Base-by-base conservation (phyloP, 2,888 invertebrate species). In the Tachina fera region DNA sequence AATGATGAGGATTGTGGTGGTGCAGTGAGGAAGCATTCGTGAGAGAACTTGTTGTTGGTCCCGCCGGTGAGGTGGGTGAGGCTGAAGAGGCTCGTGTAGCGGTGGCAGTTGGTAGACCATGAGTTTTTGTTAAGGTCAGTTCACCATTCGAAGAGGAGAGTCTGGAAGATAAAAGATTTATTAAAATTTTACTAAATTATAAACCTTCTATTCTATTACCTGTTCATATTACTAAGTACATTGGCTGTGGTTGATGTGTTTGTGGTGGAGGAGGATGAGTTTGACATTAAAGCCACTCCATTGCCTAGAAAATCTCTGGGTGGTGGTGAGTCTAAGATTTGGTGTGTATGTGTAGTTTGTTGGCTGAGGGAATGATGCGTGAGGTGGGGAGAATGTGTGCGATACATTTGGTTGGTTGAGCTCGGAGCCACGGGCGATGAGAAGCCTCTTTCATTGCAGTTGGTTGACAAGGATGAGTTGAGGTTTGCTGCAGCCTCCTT, bases 91-190 rank as follows among this genome's bases (percentile, higher is more conserved):
- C 89, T 65, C 90, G 88, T 45, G 90, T 89, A 14, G 90, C 89
- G 14, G 90, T 90, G 0, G 91, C 88, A 83, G 90, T 89, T 72
- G 91, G 92, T 65, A 94, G 94, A 76, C 95, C 95, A 90, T 96
- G 95, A 56, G 96, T 96, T 89, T 97, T 96, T 86, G 96, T 96
- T 90, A 97, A 96, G 82, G 96, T 96, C 88, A 97, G 95, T 93
- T 97, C 97, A 47, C 96, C 96, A 91, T 97, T 97, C 88, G 95
- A 95, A 87, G 96, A 94, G 87, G 96, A 95, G 89, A 96, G 94
- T 94, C 96, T 95, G 93, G 63, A 49, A 11, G 9, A 22, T 0
- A 45, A 16, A 45, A 13, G 14, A 63, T 39, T 31, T 65, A n/a
- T 22, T 5, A 19, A 65, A 11, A 39, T 53, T 58, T n/a, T 43